Evolutionary conservation across 2,113 vertebrate genomes (phyloP).

Genomic region (Urocitellus parryii): DNA sequence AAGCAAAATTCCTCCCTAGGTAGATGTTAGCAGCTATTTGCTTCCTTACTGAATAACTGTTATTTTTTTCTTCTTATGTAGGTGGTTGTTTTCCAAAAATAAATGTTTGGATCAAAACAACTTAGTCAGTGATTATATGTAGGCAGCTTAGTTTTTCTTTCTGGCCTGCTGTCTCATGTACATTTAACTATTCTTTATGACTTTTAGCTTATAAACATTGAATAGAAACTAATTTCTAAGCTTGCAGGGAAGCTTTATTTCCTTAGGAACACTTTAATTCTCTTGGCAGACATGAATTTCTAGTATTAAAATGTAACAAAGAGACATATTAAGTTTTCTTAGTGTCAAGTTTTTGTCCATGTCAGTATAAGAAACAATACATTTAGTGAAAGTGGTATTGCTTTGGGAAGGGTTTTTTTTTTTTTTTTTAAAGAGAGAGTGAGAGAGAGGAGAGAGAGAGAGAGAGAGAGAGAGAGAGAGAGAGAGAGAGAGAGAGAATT

Average conservation of each 20-base stretch:
- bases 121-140: constrained; percentile 61
- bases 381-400: neutral
- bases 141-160: constrained; percentile 13
- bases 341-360: constrained; percentile 1
- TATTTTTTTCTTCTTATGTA: constrained; percentile 52
- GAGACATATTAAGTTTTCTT: constrained; percentile 26
- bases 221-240: constrained; percentile 49
- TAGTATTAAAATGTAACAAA: constrained; percentile 66
- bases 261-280: neutral
- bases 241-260: constrained; percentile 51
- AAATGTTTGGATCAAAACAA: constrained; percentile 68
- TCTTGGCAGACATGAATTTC: neutral
- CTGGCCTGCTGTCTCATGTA: constrained; percentile 9
- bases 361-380: neutral
- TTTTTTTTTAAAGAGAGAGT: too few relatives aligned
- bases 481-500: too few relatives aligned
- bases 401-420: constrained; percentile 19
- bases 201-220: constrained; percentile 42
- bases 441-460: too few relatives aligned
- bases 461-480: too few relatives aligned
- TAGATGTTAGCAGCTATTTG: neutral
- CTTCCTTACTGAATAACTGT: constrained; percentile 18
- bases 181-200: constrained; percentile 36
- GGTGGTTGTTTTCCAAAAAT: constrained; percentile 66
- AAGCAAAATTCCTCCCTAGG: neutral